Conservation (phyloP, 2,888 invertebrate genomes). For the Pyrocoelia pectoralis region DNA sequence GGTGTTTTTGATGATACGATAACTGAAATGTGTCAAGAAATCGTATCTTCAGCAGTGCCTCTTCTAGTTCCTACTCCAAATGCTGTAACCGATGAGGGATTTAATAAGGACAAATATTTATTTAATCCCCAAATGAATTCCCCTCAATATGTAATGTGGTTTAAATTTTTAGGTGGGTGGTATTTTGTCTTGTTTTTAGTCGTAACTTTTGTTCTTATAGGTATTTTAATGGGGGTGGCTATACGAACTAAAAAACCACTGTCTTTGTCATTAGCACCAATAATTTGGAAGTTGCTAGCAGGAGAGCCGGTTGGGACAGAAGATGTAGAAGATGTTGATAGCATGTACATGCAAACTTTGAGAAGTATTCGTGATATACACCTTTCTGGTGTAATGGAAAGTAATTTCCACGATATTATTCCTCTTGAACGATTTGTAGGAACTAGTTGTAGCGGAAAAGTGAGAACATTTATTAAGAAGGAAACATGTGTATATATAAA, state of each 20-base stretch:
- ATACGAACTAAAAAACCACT: slow-evolving; percentile 72
- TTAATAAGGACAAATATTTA: slow-evolving; percentile 68
- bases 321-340: slow-evolving; percentile 69
- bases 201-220: slow-evolving; percentile 46
- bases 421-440: slow-evolving; percentile 71
- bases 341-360: slow-evolving; percentile 66
- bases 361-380: slow-evolving; percentile 68
- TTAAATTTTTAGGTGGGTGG: slow-evolving; percentile 66
- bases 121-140: slow-evolving; percentile 67
- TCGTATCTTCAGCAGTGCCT: slow-evolving; percentile 66
- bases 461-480: slow-evolving; percentile 30
- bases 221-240: slow-evolving; percentile 70
- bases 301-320: slow-evolving; percentile 67
- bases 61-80: slow-evolving; percentile 70
- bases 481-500: no score
- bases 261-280: slow-evolving; percentile 68
- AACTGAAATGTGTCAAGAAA: slow-evolving; percentile 72
- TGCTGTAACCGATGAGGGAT: slow-evolving; percentile 67
- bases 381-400: slow-evolving; percentile 66
- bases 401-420: slow-evolving; percentile 68
- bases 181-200: background rate
- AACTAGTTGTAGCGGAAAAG: slow-evolving; percentile 66
- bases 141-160: slow-evolving; percentile 64
- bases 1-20: slow-evolving; percentile 76
- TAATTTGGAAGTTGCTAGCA: slow-evolving; percentile 70